A percentile compares a stretch with the other conserved stretches of the same genome.
phyloP scores from a whole-genome alignment of 1,140 invertebrate species.

The Leptopilina clavipes region DNA sequence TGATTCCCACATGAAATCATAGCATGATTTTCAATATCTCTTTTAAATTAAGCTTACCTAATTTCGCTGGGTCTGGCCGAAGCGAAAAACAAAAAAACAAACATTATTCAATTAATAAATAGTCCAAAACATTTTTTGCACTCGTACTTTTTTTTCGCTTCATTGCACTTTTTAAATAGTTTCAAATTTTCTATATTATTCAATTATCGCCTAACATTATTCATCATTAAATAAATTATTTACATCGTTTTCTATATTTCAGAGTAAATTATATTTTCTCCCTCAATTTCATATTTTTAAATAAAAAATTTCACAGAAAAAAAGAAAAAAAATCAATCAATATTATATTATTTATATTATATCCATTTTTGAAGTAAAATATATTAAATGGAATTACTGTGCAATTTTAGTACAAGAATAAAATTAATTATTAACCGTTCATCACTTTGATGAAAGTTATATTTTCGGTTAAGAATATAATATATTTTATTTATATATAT shows the following conservation, averaged over 20 bases:
- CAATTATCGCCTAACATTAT: no score
- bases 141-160: background rate
- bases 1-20: slow-evolving; percentile 46
- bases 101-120: slow-evolving; percentile 61
- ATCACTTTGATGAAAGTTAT: background rate
- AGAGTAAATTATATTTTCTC: no score
- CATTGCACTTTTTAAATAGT: background rate
- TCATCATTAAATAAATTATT: background rate
- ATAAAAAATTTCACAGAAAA: no score
- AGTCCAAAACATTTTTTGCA: background rate
- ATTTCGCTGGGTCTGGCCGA: slow-evolving; percentile 66
- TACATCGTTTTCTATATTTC: no score
- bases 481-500: no score
- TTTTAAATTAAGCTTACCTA: slow-evolving; percentile 65
- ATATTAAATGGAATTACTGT: background rate
- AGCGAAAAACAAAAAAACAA: slow-evolving; percentile 62
- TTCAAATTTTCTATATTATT: no score
- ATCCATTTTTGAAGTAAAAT: no score
- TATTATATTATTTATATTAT: no score
- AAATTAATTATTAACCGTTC: background rate
- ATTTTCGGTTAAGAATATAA: background rate
- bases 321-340: no score
- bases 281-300: no score
- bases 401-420: background rate
- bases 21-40: slow-evolving; percentile 53